phyloP scores from a whole-genome alignment of 2,888 invertebrate genomes.

The Pyrrhia umbra region DNA sequence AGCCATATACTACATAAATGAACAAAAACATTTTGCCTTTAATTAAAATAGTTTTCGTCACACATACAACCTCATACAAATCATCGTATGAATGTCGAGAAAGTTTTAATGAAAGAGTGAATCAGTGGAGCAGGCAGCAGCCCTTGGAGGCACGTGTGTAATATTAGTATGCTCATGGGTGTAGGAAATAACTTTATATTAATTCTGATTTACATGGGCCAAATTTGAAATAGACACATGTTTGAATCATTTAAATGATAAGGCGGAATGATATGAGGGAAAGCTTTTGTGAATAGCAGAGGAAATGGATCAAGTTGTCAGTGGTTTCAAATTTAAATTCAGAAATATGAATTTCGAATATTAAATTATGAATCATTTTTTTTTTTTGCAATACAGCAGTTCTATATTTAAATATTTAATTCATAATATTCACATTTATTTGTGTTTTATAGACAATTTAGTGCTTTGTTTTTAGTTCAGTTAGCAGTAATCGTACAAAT shows the following conservation, averaged over 20 bases:
- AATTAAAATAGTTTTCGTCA: constrained; percentile 25
- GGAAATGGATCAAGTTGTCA: neutral
- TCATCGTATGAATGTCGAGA: neutral
- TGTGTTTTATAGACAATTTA: no score
- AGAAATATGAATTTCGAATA: neutral
- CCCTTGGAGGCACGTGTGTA: constrained; percentile 13
- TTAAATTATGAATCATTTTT: no score
- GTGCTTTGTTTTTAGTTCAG: no score
- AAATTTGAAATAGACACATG: neutral
- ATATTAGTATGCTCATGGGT: neutral
- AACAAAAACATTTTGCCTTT: neutral
- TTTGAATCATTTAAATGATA: neutral
- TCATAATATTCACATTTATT: no score
- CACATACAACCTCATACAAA: neutral
- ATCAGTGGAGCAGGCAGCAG: constrained; percentile 4
- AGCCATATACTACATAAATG: neutral
- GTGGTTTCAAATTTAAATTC: neutral
- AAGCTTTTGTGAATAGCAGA: no score
- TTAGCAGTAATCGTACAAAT: no score
- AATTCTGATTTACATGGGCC: neutral
- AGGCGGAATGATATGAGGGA: no score
- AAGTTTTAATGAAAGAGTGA: constrained; percentile 45
- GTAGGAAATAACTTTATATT: neutral
- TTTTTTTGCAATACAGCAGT: no score
- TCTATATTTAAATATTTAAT: no score